phyloP scores from a whole-genome alignment of 2,888 invertebrate species.

The Cynaeus angustus region DNA sequence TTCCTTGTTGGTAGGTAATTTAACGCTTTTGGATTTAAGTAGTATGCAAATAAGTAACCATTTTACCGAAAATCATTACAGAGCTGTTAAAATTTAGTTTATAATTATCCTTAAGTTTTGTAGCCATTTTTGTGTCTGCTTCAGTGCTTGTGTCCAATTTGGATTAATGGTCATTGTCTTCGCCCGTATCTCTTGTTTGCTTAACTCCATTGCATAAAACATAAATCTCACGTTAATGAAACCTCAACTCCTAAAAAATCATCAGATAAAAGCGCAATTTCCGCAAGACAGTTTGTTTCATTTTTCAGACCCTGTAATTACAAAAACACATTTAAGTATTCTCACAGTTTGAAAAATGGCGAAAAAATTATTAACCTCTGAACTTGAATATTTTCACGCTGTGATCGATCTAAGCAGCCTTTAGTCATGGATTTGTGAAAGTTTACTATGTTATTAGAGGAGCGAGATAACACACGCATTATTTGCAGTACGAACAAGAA shows the following conservation, averaged over 20 bases:
- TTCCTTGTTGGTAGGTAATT: too few relatives aligned
- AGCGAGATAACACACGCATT: constrained; percentile 20
- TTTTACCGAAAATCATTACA: too few relatives aligned
- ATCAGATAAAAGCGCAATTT: constrained; percentile 23
- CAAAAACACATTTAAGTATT: constrained; percentile 12
- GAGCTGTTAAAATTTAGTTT: too few relatives aligned
- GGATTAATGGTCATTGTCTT: constrained; percentile 13
- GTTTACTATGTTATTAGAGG: constrained; percentile 33
- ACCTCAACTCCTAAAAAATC: constrained; percentile 21
- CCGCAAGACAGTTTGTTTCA: constrained; percentile 22
- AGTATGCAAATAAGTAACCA: too few relatives aligned
- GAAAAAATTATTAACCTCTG: constrained; percentile 25
- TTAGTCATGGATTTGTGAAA: constrained; percentile 26
- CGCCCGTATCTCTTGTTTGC: background rate
- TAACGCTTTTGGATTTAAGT: too few relatives aligned
- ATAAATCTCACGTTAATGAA: constrained; percentile 13
- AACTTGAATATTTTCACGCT: constrained; percentile 33
- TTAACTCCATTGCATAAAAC: constrained; percentile 1
- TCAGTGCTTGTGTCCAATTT: background rate
- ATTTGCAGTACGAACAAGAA: constrained; percentile 38
- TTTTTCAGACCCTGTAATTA: constrained; percentile 25
- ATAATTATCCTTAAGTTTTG: too few relatives aligned
- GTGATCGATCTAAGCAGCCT: constrained; percentile 25
- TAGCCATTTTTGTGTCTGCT: too few relatives aligned
- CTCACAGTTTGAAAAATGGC: constrained; percentile 19